Percentiles rank a stretch among this genome's conserved stretches.
Evolutionary conservation across 2,888 invertebrate species (phyloP).

Genomic region (Tyria jacobaeae): DNA sequence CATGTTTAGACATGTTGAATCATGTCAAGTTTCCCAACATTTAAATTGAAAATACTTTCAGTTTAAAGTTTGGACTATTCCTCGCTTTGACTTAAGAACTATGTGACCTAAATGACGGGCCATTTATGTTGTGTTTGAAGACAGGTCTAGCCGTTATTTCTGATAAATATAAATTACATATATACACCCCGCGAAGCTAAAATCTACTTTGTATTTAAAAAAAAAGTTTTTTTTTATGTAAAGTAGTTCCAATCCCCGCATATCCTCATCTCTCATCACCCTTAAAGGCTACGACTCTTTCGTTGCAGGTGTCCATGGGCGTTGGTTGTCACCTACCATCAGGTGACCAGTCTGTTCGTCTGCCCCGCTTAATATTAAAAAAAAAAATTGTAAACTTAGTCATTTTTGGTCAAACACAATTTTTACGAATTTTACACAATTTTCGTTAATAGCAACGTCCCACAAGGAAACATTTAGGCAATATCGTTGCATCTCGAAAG

Average conservation of each 20-base stretch:
- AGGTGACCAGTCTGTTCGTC: too few species aligned
- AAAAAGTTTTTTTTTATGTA: too few species aligned
- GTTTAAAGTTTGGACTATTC: slow-evolving; percentile 6
- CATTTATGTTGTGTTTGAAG: not conserved
- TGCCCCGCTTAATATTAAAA: too few species aligned
- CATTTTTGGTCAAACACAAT: not conserved
- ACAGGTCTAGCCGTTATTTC: not conserved
- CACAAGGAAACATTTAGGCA: not conserved
- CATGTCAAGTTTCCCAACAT: slow-evolving; percentile 10
- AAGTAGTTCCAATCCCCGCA: too few species aligned
- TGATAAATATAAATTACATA: not conserved
- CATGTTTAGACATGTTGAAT: slow-evolving; percentile 14
- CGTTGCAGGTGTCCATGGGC: too few species aligned
- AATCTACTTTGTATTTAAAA: too few species aligned
- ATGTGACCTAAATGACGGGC: not conserved
- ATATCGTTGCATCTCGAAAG: slow-evolving; percentile 5
- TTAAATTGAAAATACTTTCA: slow-evolving; percentile 16
- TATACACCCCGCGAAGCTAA: not conserved
- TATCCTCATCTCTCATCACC: too few species aligned
- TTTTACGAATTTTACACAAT: not conserved
- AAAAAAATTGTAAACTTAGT: too few species aligned
- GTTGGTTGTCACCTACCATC: too few species aligned
- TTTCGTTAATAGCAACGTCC: not conserved
- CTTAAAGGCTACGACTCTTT: too few species aligned
- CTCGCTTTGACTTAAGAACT: slow-evolving; percentile 5